Conservation (phyloP, 2,888 invertebrate species). For the Eledone cirrhosa region DNA sequence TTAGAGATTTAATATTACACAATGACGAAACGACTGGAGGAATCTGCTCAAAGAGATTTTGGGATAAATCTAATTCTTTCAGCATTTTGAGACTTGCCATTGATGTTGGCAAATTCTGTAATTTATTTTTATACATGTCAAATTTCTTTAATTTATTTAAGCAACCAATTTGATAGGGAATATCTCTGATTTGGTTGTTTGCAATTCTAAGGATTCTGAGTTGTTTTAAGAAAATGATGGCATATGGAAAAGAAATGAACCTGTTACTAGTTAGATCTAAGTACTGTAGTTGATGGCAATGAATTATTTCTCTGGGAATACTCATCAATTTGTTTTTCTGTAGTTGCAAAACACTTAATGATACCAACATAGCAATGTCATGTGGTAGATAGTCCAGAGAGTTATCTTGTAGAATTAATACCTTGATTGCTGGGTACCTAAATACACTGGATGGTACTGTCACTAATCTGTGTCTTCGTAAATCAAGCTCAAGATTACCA, state of each 20-base stretch:
- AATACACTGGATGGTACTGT: constrained; percentile 47
- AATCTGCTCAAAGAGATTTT: constrained; percentile 42
- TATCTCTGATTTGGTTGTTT: constrained; percentile 48
- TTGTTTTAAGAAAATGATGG: constrained; percentile 47
- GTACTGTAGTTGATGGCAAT: constrained; percentile 51
- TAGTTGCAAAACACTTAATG: constrained; percentile 47
- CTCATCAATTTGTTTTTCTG: constrained; percentile 54
- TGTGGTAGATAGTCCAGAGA: constrained; percentile 56
- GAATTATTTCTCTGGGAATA: constrained; percentile 58
- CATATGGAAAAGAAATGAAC: constrained; percentile 51
- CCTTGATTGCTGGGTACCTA: constrained; percentile 38
- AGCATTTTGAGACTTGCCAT: constrained; percentile 39
- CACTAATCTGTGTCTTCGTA: constrained; percentile 51
- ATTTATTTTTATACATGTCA: constrained; percentile 38
- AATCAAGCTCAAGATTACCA: constrained; percentile 42
- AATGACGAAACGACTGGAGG: constrained; percentile 55
- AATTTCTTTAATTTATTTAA: constrained; percentile 36
- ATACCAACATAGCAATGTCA: constrained; percentile 36
- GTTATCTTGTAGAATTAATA: constrained; percentile 43
- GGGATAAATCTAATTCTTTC: constrained; percentile 8
- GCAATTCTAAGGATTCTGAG: constrained; percentile 52
- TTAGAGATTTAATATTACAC: constrained; percentile 45
- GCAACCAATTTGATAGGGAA: constrained; percentile 40
- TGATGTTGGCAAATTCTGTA: constrained; percentile 41
- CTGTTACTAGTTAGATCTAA: constrained; percentile 58